These are phyloP conservation scores for Heliconius himera DNA, from an alignment of 1,140 invertebrate genomes.

Conservation along the genomic window DNA sequence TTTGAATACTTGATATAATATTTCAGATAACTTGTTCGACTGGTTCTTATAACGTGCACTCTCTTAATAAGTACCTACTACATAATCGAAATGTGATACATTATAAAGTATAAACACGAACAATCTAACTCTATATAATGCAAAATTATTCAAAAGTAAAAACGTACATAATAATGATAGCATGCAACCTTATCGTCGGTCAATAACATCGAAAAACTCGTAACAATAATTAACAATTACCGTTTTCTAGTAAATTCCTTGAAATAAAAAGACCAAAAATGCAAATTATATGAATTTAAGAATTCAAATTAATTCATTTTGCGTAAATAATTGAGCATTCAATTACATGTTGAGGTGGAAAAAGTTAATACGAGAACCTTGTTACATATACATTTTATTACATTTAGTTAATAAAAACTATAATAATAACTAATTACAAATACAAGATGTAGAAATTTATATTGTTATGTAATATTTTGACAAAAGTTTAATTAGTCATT, in stretches of 20 bases:
- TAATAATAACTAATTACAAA: too few species aligned
- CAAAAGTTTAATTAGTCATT: too few species aligned
- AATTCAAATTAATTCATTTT: slow-evolving; percentile 1
- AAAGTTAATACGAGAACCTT: background rate
- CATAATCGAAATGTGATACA: background rate
- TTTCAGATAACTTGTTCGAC: slow-evolving; percentile 14
- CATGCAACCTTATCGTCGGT: background rate
- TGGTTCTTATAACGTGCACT: background rate
- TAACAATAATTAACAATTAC: background rate
- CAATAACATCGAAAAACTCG: background rate
- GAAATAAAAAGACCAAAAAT: slow-evolving; percentile 1
- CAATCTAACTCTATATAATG: background rate
- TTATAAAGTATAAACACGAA: background rate
- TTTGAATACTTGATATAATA: background rate
- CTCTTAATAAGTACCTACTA: background rate
- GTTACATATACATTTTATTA: background rate
- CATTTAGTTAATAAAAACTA: background rate
- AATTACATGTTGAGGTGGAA: background rate
- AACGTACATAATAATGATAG: slow-evolving; percentile 23
- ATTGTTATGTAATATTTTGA: too few species aligned
- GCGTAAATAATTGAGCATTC: background rate
- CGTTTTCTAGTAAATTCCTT: slow-evolving; percentile 22
- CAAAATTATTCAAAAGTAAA: slow-evolving; percentile 13
- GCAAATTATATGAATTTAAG: background rate
- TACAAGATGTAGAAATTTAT: too few species aligned